A percentile compares a stretch with the other conserved stretches of the same genome.
These are phyloP conservation scores for Aurelia aurita complex sp. Pacific DNA, from an alignment of 30 jellyfish, hydroid and myxozoan species.

Conservation along the genomic window DNA sequence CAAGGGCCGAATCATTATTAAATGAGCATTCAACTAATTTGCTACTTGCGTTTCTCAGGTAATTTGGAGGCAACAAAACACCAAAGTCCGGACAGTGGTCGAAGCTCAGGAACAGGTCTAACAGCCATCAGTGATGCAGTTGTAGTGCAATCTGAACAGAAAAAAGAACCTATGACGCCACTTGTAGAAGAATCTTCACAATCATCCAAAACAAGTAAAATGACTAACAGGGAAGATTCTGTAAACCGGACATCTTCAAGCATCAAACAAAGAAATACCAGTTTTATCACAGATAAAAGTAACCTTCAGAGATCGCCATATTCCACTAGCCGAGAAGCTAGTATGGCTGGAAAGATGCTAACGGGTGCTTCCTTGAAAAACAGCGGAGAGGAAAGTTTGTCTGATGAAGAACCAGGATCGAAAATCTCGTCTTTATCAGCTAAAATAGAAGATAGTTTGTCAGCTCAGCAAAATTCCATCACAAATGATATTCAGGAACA, in stretches of 20 bases:
- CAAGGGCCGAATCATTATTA: too few species aligned
- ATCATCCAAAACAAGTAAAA: slow-evolving; percentile 47
- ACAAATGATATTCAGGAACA: neutral
- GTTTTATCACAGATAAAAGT: neutral
- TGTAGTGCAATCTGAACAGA: slow-evolving; percentile 14
- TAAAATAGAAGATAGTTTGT: too few species aligned
- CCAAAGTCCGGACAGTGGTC: slow-evolving; percentile 73
- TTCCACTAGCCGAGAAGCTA: too few species aligned
- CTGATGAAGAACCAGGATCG: too few species aligned
- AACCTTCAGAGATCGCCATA: too few species aligned
- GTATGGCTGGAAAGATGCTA: too few species aligned
- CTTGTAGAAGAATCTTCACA: slow-evolving; percentile 58
- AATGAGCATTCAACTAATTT: too few species aligned
- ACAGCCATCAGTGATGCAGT: slow-evolving; percentile 30
- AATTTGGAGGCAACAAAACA: neutral
- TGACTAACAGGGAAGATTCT: slow-evolving; percentile 47
- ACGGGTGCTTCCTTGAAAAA: too few species aligned
- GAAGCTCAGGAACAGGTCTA: slow-evolving; percentile 58
- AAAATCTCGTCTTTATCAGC: too few species aligned
- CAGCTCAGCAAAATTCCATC: neutral
- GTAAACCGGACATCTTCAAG: slow-evolving; percentile 16
- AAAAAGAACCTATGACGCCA: slow-evolving; percentile 61
- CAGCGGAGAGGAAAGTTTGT: too few species aligned
- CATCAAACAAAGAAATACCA: slow-evolving; percentile 5
- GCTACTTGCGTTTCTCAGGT: too few species aligned